These are phyloP conservation scores for Nezara viridula DNA, from an alignment of 2,888 invertebrate species.

Conservation along the genomic window DNA sequence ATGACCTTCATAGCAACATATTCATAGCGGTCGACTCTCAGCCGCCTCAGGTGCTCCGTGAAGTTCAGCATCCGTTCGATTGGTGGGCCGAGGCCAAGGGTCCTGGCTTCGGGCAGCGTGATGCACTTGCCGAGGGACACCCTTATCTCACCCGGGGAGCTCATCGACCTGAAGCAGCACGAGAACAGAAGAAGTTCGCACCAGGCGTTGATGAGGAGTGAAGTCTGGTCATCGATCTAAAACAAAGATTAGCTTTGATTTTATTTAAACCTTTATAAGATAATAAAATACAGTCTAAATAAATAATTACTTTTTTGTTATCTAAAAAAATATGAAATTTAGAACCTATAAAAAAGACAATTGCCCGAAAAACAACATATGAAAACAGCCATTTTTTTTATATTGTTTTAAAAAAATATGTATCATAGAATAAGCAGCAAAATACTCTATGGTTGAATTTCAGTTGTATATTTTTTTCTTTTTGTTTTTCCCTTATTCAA, in stretches of 20 bases:
- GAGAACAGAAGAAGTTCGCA: slow-evolving; percentile 92
- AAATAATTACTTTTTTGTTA: too few species aligned
- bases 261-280: too few species aligned
- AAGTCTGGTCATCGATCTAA: slow-evolving; percentile 98
- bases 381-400: too few species aligned
- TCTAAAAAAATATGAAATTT: too few species aligned
- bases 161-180: slow-evolving; percentile 94
- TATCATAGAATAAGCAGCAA: too few species aligned
- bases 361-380: too few species aligned
- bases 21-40: slow-evolving; percentile 94
- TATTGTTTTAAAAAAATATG: too few species aligned
- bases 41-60: slow-evolving; percentile 89
- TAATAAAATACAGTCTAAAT: too few species aligned
- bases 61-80: slow-evolving; percentile 95
- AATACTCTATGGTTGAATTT: too few species aligned
- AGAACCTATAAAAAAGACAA: too few species aligned
- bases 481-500: too few species aligned
- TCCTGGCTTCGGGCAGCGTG: slow-evolving; percentile 77
- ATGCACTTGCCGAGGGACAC: slow-evolving; percentile 78
- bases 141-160: slow-evolving; percentile 89
- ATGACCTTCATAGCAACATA: slow-evolving; percentile 97
- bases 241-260: slow-evolving; percentile 49
- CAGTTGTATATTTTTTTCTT: too few species aligned
- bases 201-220: slow-evolving; percentile 97
- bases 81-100: slow-evolving; percentile 85